phyloP scores from a whole-genome alignment of 2,113 vertebrate genomes.

The Coryphaenoides rupestris region DNA sequence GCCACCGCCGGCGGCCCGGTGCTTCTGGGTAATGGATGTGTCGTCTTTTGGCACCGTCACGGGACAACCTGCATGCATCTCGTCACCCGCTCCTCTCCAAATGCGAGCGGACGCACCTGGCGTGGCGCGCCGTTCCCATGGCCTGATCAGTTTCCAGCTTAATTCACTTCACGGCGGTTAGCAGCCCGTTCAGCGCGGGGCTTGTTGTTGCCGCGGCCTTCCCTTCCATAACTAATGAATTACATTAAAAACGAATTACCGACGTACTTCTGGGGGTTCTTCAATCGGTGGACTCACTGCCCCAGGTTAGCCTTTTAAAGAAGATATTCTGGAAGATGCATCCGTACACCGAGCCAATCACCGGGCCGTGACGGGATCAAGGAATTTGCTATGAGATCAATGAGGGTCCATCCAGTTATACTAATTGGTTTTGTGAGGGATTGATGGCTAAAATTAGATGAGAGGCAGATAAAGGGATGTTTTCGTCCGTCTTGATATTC shows the following conservation, averaged over 20 bases:
- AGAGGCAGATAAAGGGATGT: slow-evolving; percentile 16
- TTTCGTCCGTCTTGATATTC: not conserved
- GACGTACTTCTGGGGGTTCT: too few species aligned
- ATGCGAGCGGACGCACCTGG: slow-evolving; percentile 41
- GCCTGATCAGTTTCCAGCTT: slow-evolving; percentile 38
- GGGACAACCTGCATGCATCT: slow-evolving; percentile 55
- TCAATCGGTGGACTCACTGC: too few species aligned
- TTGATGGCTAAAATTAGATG: slow-evolving; percentile 34
- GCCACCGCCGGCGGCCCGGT: slow-evolving; percentile 59
- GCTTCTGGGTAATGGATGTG: slow-evolving; percentile 68
- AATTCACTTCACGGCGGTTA: slow-evolving; percentile 33
- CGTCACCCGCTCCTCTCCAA: slow-evolving; percentile 49
- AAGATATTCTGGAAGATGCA: too few species aligned
- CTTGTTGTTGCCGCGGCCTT: not conserved
- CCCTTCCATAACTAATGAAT: not conserved
- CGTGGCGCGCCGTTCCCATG: slow-evolving; percentile 38
- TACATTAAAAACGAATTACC: too few species aligned
- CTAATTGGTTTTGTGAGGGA: slow-evolving; percentile 43
- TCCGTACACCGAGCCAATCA: too few species aligned
- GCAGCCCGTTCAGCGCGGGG: slow-evolving; percentile 6
- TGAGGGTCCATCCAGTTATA: slow-evolving; percentile 31
- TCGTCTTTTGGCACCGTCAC: slow-evolving; percentile 63
- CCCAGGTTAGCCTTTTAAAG: too few species aligned
- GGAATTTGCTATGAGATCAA: slow-evolving; percentile 37
- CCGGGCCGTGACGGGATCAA: slow-evolving; percentile 15